These are phyloP conservation scores for Drosophila nannoptera DNA, from an alignment of 1,140 invertebrate species.

Conservation along the genomic window DNA sequence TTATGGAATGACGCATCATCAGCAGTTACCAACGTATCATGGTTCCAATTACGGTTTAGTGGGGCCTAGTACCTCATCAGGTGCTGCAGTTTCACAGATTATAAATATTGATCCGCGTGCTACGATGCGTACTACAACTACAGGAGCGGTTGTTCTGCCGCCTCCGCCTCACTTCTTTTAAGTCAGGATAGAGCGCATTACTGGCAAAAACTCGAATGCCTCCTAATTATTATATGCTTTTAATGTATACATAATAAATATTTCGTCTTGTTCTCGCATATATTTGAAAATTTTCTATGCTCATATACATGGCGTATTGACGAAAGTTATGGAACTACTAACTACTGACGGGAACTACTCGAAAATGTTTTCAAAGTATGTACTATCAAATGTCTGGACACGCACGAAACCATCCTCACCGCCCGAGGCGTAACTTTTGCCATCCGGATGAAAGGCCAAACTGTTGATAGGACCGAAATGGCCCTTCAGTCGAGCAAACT, in stretches of 20 bases:
- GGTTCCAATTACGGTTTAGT: slow-evolving; percentile 33
- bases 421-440: slow-evolving; percentile 96
- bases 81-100: slow-evolving; percentile 48
- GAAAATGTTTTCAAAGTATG: slow-evolving; percentile 98
- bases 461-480: slow-evolving; percentile 99
- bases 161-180: slow-evolving; percentile 77
- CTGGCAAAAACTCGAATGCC: slow-evolving; percentile 47
- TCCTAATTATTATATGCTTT: slow-evolving; percentile 29
- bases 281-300: slow-evolving; percentile 73
- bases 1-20: slow-evolving; percentile 69
- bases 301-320: slow-evolving; percentile 57
- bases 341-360: slow-evolving; percentile 83
- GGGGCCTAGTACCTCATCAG: slow-evolving; percentile 58
- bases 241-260: slow-evolving; percentile 56
- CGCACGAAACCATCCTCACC: slow-evolving; percentile 99
- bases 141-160: slow-evolving; percentile 61
- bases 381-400: slow-evolving; percentile 96
- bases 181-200: neutral
- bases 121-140: slow-evolving; percentile 50
- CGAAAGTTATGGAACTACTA: slow-evolving; percentile 42
- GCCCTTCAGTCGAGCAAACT: slow-evolving; percentile 98
- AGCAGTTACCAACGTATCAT: slow-evolving; percentile 43
- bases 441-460: slow-evolving; percentile 98
- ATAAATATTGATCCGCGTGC: slow-evolving; percentile 61
- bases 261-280: slow-evolving; percentile 76